Conservation (phyloP, 2,888 invertebrate genomes). For the Pristionchus maxplancki region DNA sequence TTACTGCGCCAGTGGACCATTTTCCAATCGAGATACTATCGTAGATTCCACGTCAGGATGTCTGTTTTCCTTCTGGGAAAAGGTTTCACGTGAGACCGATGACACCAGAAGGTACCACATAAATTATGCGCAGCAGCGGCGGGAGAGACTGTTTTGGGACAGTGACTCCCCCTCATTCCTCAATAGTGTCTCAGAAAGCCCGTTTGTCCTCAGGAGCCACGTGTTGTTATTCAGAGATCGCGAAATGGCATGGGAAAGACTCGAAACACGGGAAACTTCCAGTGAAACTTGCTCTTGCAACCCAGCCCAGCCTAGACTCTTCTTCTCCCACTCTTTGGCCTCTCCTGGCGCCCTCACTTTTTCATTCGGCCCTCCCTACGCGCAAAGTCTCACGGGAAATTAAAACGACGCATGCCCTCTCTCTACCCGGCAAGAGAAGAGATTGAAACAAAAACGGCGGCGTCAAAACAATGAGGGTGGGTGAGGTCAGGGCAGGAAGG, state of each 20-base stretch:
- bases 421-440: neutral
- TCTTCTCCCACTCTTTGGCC: neutral
- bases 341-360: neutral
- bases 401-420: conserved; percentile 2
- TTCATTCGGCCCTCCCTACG: neutral
- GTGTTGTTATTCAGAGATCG: neutral
- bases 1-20: too few relatives aligned
- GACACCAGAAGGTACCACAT: neutral
- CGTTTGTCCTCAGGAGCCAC: neutral
- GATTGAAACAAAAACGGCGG: conserved; percentile 19
- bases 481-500: neutral
- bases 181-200: neutral
- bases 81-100: neutral
- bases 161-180: conserved; percentile 15
- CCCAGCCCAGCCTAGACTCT: neutral
- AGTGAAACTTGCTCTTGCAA: too few relatives aligned
- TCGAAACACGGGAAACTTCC: too few relatives aligned
- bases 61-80: neutral
- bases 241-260: conserved; percentile 10
- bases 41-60: neutral
- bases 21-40: too few relatives aligned
- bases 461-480: neutral
- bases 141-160: neutral
- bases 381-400: conserved; percentile 45
- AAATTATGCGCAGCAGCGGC: neutral